Percentiles rank a stretch among this genome's conserved stretches.
phyloP scores from a whole-genome alignment of 2,797 vertebrate species.

The Mormyrops attenuatus region DNA sequence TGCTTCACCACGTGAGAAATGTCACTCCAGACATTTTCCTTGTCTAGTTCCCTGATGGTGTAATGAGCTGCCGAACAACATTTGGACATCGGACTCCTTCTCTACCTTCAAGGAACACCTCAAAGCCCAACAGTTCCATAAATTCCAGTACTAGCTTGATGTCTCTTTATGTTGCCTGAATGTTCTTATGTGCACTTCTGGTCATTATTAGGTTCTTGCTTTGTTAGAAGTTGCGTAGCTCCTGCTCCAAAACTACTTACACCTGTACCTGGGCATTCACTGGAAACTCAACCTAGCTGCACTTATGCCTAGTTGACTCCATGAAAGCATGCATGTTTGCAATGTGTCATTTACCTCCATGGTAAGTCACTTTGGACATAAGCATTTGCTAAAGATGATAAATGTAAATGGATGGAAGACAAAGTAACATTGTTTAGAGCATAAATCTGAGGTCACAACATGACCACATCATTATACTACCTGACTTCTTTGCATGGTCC shows the following conservation, averaged over 20 bases:
- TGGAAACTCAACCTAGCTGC: not conserved
- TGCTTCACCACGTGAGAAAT: not conserved
- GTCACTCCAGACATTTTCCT: not conserved
- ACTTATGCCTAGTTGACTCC: not conserved
- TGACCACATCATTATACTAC: slow-evolving; percentile 37
- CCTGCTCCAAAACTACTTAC: not conserved
- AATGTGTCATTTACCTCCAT: not conserved
- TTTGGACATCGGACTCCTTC: not conserved
- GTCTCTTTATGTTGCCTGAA: not conserved
- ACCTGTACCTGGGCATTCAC: not conserved
- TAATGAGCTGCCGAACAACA: not conserved
- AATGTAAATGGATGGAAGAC: not conserved
- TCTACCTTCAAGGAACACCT: not conserved
- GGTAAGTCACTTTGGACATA: not conserved
- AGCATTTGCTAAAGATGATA: not conserved
- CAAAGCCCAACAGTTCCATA: not conserved
- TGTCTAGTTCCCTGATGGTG: not conserved
- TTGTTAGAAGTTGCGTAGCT: not conserved
- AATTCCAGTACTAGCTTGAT: not conserved
- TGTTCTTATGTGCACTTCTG: not conserved
- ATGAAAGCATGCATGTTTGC: not conserved
- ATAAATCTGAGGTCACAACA: not conserved
- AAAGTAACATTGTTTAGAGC: not conserved
- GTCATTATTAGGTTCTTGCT: not conserved
- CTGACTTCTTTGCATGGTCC: slow-evolving; percentile 74